Conservation (phyloP, 2,888 invertebrate genomes). For the Kryphioiulus occultus region DNA sequence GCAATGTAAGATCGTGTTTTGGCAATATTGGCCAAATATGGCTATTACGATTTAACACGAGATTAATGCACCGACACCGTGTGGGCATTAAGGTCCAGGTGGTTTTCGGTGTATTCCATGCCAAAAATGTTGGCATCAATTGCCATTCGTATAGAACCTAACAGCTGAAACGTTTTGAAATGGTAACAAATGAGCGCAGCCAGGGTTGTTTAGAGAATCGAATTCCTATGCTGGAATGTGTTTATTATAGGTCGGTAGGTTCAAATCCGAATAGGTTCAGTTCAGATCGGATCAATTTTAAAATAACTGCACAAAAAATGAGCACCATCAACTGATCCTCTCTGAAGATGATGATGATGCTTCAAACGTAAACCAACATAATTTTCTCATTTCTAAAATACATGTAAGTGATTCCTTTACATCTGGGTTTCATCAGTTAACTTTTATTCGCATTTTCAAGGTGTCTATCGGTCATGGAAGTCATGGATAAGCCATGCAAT, state of each 20-base stretch:
- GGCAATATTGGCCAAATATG: background rate
- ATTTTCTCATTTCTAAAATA: too few species aligned
- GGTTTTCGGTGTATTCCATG: background rate
- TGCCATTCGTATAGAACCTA: too few species aligned
- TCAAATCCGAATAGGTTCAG: background rate
- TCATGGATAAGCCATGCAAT: too few species aligned
- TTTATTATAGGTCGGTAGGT: background rate
- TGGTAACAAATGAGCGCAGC: background rate
- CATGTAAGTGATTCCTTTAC: too few species aligned
- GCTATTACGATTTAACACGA: background rate
- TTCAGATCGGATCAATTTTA: background rate
- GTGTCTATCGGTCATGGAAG: too few species aligned
- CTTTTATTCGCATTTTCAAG: too few species aligned
- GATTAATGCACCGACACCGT: background rate
- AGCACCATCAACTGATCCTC: background rate
- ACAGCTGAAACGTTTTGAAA: conserved; percentile 5
- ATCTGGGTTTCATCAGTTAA: too few species aligned
- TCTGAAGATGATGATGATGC: background rate
- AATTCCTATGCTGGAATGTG: background rate
- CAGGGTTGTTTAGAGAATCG: conserved; percentile 5
- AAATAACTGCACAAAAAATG: background rate
- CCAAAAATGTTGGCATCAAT: background rate
- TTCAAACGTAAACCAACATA: too few species aligned
- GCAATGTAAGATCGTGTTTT: background rate
- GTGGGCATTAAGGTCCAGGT: background rate